phyloP scores from a whole-genome alignment of 1,140 invertebrate genomes.

The Drosophila micromelanica region DNA sequence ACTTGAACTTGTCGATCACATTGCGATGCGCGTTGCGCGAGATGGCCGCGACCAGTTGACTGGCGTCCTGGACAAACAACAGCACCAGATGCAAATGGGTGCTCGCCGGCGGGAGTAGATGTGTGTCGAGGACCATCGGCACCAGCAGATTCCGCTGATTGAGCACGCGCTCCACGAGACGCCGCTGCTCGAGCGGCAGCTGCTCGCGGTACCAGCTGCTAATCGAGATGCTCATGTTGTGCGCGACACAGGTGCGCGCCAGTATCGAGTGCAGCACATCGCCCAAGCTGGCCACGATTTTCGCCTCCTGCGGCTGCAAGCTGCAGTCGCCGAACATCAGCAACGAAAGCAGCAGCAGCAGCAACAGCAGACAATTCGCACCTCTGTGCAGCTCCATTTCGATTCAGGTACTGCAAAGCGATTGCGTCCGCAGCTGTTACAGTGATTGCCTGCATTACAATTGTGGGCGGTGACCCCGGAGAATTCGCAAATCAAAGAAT shows the following conservation, averaged over 20 bases:
- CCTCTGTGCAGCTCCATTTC: neutral
- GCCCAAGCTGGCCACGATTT: neutral
- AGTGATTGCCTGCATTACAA: slow-evolving; percentile 9
- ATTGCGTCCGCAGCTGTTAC: neutral
- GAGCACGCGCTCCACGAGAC: slow-evolving; percentile 24
- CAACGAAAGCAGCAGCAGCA: neutral
- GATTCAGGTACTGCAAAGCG: neutral
- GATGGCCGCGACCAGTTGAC: slow-evolving; percentile 21
- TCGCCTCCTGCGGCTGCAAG: no score
- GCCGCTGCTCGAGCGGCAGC: slow-evolving; percentile 5
- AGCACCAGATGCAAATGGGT: slow-evolving; percentile 14
- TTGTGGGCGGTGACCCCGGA: neutral
- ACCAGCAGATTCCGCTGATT: slow-evolving; percentile 3
- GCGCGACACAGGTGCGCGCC: slow-evolving; percentile 9
- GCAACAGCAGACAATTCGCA: neutral
- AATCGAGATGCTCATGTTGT: slow-evolving; percentile 41
- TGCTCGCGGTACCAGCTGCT: slow-evolving; percentile 38
- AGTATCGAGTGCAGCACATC: slow-evolving; percentile 33
- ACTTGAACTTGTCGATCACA: slow-evolving; percentile 10
- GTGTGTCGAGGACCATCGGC: slow-evolving; percentile 38
- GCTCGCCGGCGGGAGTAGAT: neutral
- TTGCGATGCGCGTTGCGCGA: neutral
- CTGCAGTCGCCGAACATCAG: no score
- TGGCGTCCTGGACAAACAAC: slow-evolving; percentile 40
- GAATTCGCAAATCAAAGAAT: neutral